These are phyloP conservation scores for Phrynocephalus vlangalii DNA, from an alignment of 2,797 vertebrate species.

Conservation along the genomic window DNA sequence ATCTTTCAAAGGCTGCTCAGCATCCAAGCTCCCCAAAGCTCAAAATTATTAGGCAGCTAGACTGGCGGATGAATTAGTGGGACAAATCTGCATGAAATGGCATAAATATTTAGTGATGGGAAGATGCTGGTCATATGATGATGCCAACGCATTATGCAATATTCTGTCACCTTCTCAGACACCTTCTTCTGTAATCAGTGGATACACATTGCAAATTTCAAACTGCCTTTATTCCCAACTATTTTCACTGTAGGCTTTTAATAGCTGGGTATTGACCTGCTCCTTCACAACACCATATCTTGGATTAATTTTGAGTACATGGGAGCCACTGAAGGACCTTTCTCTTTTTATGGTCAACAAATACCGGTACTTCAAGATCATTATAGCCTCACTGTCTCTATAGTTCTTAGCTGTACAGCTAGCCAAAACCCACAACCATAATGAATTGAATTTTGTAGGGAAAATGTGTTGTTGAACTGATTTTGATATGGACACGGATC, in stretches of 20 bases:
- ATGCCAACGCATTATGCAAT: slow-evolving; percentile 11
- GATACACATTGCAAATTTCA: slow-evolving; percentile 32
- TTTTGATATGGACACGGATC: not conserved
- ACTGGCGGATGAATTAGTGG: too few species aligned
- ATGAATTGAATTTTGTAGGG: not conserved
- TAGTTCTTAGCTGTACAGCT: not conserved
- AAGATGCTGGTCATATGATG: not conserved
- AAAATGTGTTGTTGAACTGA: slow-evolving; percentile 18
- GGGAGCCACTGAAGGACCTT: slow-evolving; percentile 32
- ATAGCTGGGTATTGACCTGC: slow-evolving; percentile 33
- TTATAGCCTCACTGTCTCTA: slow-evolving; percentile 21
- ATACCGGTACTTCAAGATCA: slow-evolving; percentile 29
- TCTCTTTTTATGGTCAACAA: slow-evolving; percentile 40
- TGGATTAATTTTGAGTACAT: slow-evolving; percentile 47
- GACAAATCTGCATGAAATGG: slow-evolving; percentile 4
- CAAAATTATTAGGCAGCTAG: too few species aligned
- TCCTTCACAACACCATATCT: slow-evolving; percentile 29
- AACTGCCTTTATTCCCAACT: slow-evolving; percentile 19
- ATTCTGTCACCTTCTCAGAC: not conserved
- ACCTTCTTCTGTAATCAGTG: slow-evolving; percentile 25
- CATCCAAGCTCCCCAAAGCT: too few species aligned
- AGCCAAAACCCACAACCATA: slow-evolving; percentile 2
- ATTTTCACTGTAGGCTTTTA: slow-evolving; percentile 36
- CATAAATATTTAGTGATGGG: not conserved
- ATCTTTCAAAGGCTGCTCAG: too few species aligned